Percentiles rank a stretch among this genome's conserved stretches.
These are phyloP conservation scores for Microcebus lehilahytsara DNA, from an alignment of 2,113 vertebrate species.

Conservation along the genomic window DNA sequence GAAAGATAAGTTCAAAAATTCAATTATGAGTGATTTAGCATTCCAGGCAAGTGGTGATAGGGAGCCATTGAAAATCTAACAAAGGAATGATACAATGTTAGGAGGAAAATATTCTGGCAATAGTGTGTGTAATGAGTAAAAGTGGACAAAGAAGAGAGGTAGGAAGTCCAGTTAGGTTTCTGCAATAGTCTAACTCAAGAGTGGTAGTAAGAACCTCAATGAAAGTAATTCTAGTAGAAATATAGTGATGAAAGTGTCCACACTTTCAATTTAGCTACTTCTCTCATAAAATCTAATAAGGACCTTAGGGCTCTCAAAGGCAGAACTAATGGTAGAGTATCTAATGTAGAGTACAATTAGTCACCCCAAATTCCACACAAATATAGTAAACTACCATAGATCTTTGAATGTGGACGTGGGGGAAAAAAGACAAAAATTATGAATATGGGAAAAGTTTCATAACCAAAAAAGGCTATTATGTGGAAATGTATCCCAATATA, in stretches of 20 bases:
- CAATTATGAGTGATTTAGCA: not conserved
- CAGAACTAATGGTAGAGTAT: conserved; percentile 5
- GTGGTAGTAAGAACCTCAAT: not conserved
- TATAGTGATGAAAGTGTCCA: not conserved
- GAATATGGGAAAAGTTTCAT: not conserved
- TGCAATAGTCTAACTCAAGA: not conserved
- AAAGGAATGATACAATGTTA: not conserved
- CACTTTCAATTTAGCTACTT: not conserved
- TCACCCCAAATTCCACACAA: not conserved
- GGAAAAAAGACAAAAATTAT: not conserved
- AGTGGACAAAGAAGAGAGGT: not conserved
- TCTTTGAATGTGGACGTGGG: not conserved
- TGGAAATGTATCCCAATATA: not conserved
- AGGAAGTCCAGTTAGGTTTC: not conserved
- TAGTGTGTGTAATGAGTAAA: not conserved
- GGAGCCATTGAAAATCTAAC: not conserved
- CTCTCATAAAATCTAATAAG: not conserved
- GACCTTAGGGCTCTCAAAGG: not conserved
- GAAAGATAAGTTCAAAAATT: conserved; percentile 2
- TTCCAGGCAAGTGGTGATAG: not conserved
- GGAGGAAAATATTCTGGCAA: not conserved
- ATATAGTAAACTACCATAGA: not conserved
- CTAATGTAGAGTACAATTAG: conserved; percentile 20
- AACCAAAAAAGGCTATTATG: not conserved
- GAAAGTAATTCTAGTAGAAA: not conserved